A percentile compares a stretch with the other conserved stretches of the same genome.
These are phyloP conservation scores for Megathymus violae DNA, from an alignment of 1,140 invertebrate species.

Conservation along the genomic window DNA sequence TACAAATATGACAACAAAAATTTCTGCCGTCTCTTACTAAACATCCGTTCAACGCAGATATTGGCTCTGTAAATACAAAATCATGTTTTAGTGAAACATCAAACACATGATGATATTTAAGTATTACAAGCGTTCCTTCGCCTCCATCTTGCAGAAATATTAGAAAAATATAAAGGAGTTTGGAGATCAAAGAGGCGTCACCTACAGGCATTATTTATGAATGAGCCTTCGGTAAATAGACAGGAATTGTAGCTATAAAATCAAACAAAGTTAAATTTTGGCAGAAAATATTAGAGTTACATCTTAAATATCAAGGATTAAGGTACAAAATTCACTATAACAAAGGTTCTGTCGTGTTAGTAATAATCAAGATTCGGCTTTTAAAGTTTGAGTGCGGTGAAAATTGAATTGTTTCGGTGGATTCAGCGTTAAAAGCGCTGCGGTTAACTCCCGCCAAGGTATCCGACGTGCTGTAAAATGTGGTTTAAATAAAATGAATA, in stretches of 20 bases:
- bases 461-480: constrained; percentile 17
- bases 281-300: constrained; percentile 4
- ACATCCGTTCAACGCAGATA: constrained; percentile 19
- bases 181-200: constrained; percentile 49
- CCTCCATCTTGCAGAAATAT: constrained; percentile 44
- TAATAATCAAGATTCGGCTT: constrained; percentile 51
- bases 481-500: constrained; percentile 7
- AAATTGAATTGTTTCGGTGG: constrained; percentile 65
- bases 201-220: constrained; percentile 48
- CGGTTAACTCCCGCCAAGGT: constrained; percentile 51
- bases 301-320: constrained; percentile 23
- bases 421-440: constrained; percentile 55
- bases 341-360: constrained; percentile 12
- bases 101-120: constrained; percentile 43
- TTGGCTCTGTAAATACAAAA: constrained; percentile 38
- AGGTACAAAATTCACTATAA: constrained; percentile 19
- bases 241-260: constrained; percentile 35
- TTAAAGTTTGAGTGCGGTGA: constrained; percentile 60
- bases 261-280: constrained; percentile 22
- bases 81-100: constrained; percentile 44
- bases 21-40: neutral
- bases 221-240: constrained; percentile 42
- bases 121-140: constrained; percentile 30
- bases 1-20: constrained; percentile 7
- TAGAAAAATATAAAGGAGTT: constrained; percentile 47